These are phyloP conservation scores for Agriotes lineatus DNA, from an alignment of 2,888 invertebrate species.

Conservation along the genomic window DNA sequence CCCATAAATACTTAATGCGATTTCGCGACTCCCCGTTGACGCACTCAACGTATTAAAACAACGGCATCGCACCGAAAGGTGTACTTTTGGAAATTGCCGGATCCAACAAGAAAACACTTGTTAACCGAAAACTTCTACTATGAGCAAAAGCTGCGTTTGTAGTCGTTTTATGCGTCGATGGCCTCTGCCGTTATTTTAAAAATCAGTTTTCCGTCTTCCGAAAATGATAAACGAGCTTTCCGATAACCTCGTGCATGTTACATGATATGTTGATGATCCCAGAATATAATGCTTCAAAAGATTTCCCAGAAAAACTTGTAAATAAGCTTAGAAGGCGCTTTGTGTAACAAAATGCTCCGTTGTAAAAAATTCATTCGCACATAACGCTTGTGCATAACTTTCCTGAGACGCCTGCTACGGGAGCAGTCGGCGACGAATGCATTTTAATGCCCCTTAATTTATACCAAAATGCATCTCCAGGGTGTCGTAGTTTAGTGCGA, in stretches of 20 bases:
- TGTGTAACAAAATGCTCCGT: conserved; percentile 1
- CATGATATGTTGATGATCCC: conserved; percentile 33
- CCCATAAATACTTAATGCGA: conserved; percentile 19
- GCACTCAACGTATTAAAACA: conserved; percentile 22
- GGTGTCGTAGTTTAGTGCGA: no score
- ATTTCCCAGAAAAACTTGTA: conserved; percentile 14
- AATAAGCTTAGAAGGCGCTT: conserved; percentile 14
- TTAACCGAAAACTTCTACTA: not conserved
- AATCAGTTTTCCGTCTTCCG: conserved; percentile 27
- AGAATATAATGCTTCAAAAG: conserved; percentile 25
- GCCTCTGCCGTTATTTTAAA: conserved; percentile 21
- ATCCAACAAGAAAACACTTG: conserved; percentile 13
- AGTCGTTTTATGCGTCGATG: conserved; percentile 22
- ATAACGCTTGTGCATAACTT: not conserved
- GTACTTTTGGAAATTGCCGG: conserved; percentile 15
- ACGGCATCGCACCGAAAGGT: conserved; percentile 9
- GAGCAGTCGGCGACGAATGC: no score
- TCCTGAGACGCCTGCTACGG: not conserved
- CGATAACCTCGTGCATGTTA: conserved; percentile 33
- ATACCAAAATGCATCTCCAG: no score
- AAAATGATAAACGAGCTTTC: conserved; percentile 29
- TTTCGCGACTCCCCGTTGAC: conserved; percentile 16
- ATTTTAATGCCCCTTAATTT: no score
- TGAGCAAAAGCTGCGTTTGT: conserved; percentile 7
- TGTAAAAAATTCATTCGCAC: conserved; percentile 12